These are phyloP conservation scores for Potamarius usumacintae DNA, from an alignment of 2,113 vertebrate genomes.

Conservation along the genomic window DNA sequence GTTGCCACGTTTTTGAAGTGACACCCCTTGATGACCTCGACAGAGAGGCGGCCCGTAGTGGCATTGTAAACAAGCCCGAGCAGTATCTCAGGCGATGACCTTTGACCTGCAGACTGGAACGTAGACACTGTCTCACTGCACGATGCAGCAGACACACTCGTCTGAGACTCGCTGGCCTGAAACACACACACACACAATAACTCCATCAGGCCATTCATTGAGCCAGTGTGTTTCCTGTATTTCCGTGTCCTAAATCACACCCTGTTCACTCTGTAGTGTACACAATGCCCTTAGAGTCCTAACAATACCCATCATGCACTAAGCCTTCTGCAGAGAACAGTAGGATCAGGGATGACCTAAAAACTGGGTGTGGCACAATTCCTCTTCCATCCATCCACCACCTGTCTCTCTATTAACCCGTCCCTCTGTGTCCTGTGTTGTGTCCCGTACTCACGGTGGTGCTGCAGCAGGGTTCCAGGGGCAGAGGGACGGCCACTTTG, in stretches of 20 bases:
- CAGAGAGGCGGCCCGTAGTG: slow-evolving; percentile 94
- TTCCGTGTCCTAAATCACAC: neutral
- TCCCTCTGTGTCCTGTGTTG: too few species aligned
- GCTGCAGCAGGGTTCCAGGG: slow-evolving; percentile 88
- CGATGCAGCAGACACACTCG: slow-evolving; percentile 90
- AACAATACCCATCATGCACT: neutral
- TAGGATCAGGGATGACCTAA: neutral
- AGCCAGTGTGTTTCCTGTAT: neutral
- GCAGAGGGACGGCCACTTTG: slow-evolving; percentile 92
- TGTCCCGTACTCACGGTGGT: slow-evolving; percentile 80
- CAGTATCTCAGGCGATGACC: slow-evolving; percentile 91
- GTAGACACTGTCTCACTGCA: slow-evolving; percentile 92
- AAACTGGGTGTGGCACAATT: neutral
- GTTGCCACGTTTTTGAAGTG: slow-evolving; percentile 97
- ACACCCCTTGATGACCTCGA: slow-evolving; percentile 98
- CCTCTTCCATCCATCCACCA: neutral
- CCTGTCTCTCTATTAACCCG: too few species aligned
- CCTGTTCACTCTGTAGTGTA: neutral
- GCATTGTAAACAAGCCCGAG: slow-evolving; percentile 95
- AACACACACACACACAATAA: slow-evolving; percentile 48
- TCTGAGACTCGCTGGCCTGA: slow-evolving; percentile 91
- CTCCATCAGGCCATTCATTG: neutral
- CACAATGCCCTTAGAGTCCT: too few species aligned
- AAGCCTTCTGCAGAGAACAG: neutral
- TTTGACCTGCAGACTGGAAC: slow-evolving; percentile 89